A percentile compares a stretch with the other conserved stretches of the same genome.
Evolutionary conservation across 2,888 invertebrate genomes (phyloP).

Genomic region (Acanthosepion lycidas): DNA sequence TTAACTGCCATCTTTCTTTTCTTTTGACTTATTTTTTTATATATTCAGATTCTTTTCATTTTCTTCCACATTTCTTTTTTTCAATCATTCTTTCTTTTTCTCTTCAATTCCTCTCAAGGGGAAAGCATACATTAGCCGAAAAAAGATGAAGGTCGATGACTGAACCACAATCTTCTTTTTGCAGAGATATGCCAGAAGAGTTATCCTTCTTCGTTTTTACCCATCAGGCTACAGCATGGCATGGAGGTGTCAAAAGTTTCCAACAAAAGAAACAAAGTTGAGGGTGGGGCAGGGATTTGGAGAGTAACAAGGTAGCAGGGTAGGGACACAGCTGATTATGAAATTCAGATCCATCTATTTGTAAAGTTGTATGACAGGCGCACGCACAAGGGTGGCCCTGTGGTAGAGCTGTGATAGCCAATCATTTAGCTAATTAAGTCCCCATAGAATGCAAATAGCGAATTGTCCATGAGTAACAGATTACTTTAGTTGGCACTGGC

Average conservation of each 20-base stretch:
- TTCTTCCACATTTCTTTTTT: no score
- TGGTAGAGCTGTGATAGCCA: neutral
- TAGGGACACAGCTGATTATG: neutral
- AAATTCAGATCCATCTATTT: neutral
- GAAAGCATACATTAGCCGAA: neutral
- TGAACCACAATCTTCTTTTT: neutral
- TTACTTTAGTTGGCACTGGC: neutral
- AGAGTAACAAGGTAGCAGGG: neutral
- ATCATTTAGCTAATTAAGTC: slow-evolving; percentile 22
- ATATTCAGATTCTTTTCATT: no score
- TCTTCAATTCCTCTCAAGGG: neutral
- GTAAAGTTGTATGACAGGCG: neutral
- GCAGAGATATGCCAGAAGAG: neutral
- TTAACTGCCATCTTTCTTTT: no score
- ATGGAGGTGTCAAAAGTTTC: slow-evolving; percentile 8
- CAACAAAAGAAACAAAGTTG: neutral
- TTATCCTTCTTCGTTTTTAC: neutral
- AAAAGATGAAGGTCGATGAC: neutral
- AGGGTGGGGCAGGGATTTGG: neutral
- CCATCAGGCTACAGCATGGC: neutral
- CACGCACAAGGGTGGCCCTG: neutral
- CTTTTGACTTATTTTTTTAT: no score
- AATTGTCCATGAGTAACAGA: slow-evolving; percentile 10
- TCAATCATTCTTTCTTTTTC: neutral
- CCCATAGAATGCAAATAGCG: neutral